Conservation (phyloP, 2,888 invertebrate genomes). For the Brachypterus glaber region DNA sequence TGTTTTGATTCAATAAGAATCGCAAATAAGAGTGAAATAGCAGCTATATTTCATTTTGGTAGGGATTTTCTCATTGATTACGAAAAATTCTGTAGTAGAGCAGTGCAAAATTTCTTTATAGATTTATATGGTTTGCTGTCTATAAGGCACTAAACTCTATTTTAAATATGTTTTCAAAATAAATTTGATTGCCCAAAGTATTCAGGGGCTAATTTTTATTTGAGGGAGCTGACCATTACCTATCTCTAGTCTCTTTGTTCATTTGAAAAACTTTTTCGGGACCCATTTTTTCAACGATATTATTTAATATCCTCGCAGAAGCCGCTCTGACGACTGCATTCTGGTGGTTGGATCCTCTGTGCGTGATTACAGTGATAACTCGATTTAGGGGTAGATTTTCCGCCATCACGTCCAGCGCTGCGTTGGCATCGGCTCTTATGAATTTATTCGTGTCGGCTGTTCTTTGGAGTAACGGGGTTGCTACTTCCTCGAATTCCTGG, state of each 20-base stretch:
- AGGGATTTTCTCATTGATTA: no score
- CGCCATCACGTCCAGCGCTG: slow-evolving; percentile 73
- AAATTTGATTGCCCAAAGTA: no score
- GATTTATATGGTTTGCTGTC: no score
- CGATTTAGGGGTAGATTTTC: slow-evolving; percentile 62
- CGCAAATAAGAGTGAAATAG: no score
- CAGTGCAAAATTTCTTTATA: no score
- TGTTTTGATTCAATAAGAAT: no score
- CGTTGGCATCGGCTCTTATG: slow-evolving; percentile 78
- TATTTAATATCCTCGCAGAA: slow-evolving; percentile 66
- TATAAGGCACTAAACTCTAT: no score
- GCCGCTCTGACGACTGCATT: slow-evolving; percentile 81
- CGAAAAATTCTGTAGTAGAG: no score
- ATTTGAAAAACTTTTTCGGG: slow-evolving; percentile 61
- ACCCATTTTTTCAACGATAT: slow-evolving; percentile 64
- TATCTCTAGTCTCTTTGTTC: slow-evolving; percentile 68
- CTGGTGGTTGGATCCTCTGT: slow-evolving; percentile 69
- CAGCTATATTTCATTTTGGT: no score
- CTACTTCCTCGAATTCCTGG: slow-evolving; percentile 79
- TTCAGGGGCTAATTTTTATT: no score
- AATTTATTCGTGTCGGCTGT: slow-evolving; percentile 93
- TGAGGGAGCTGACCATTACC: no score
- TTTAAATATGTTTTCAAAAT: no score
- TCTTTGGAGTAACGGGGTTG: slow-evolving; percentile 70
- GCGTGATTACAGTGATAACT: slow-evolving; percentile 55